Evolutionary conservation across 2,888 invertebrate species (phyloP).

Genomic region (Pecten maximus): DNA sequence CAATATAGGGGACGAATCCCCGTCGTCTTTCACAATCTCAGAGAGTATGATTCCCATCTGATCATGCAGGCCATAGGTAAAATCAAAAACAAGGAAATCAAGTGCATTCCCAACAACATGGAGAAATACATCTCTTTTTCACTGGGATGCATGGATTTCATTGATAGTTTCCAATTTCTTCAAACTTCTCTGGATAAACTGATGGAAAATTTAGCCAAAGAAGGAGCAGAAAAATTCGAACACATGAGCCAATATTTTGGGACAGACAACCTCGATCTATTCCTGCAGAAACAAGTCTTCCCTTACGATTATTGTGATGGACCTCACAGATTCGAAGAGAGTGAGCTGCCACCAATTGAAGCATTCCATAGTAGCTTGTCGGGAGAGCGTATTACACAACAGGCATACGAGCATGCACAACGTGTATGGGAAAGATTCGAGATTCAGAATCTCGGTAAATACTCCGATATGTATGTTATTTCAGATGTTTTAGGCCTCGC

Average conservation of each 20-base stretch:
- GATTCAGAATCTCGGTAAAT: conserved; percentile 45
- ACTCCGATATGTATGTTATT: conserved; percentile 52
- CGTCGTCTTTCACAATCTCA: no score
- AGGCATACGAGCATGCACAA: conserved; percentile 54
- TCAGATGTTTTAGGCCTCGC: conserved; percentile 47
- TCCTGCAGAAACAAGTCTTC: conserved; percentile 73
- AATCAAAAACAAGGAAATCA: no score
- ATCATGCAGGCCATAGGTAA: no score
- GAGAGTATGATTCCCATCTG: no score
- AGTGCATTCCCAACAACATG: no score
- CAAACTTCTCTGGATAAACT: conserved; percentile 39
- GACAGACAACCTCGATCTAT: conserved; percentile 39
- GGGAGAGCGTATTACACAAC: conserved; percentile 43
- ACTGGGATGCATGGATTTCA: conserved; percentile 40
- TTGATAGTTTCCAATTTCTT: conserved; percentile 38
- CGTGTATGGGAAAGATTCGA: conserved; percentile 46
- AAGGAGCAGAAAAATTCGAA: not conserved
- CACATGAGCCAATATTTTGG: conserved; percentile 13
- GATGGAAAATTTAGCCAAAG: conserved; percentile 26
- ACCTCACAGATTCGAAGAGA: conserved; percentile 43
- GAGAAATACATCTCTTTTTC: no score
- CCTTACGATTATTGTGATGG: conserved; percentile 76
- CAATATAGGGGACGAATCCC: no score
- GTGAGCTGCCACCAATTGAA: conserved; percentile 31
- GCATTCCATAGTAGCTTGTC: conserved; percentile 58